phyloP scores from a whole-genome alignment of 2,113 vertebrate species.

The Rattus rattus region DNA sequence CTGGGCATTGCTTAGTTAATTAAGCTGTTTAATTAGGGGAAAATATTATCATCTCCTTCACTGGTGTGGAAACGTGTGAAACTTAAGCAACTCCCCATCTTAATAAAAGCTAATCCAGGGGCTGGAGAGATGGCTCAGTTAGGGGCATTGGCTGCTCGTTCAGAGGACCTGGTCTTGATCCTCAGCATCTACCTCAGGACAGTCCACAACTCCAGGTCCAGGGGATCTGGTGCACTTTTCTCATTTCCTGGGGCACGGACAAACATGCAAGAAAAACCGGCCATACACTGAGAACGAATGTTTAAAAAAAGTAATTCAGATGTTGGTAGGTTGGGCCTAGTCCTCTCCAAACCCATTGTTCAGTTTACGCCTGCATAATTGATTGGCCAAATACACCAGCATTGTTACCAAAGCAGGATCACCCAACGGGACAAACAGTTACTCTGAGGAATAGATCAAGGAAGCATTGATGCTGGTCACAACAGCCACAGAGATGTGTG shows the following conservation, averaged over 20 bases:
- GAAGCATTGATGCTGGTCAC: not conserved
- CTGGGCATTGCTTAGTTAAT: conserved; percentile 34
- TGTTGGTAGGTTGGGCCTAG: not conserved
- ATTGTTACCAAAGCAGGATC: not conserved
- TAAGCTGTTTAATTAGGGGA: not conserved
- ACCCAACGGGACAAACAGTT: not conserved
- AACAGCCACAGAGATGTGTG: not conserved
- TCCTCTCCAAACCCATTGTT: not conserved
- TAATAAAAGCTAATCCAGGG: not conserved
- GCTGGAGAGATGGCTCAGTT: not conserved
- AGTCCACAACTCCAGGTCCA: not conserved
- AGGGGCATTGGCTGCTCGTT: not conserved
- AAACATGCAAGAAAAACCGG: too few species aligned
- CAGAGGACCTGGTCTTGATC: not conserved
- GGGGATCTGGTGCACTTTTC: not conserved
- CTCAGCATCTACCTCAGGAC: not conserved
- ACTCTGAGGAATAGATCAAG: not conserved
- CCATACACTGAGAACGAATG: not conserved
- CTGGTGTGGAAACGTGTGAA: not conserved
- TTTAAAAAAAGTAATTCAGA: not conserved
- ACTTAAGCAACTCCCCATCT: not conserved
- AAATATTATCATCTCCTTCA: not conserved
- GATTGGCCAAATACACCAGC: not conserved
- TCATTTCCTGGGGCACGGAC: not conserved
- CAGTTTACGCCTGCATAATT: not conserved